phyloP scores from a whole-genome alignment of 2,113 vertebrate genomes.

The Nothobranchius furzeri region DNA sequence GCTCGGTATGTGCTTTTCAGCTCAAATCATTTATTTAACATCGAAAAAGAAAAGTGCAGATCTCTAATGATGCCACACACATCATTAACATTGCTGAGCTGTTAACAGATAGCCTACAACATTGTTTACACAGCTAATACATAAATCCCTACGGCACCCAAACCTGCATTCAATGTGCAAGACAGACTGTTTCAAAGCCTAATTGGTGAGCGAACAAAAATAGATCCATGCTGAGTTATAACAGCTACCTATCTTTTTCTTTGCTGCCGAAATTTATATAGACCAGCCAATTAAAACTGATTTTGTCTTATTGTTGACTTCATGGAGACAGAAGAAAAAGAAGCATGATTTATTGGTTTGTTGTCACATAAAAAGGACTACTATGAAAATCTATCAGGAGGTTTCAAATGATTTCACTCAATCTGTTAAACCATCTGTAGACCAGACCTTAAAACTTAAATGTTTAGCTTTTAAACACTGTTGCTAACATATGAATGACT shows the following conservation, averaged over 20 bases:
- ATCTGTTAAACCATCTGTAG: background rate
- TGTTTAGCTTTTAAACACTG: background rate
- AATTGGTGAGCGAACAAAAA: conserved; percentile 49
- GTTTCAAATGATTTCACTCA: background rate
- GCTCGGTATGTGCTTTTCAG: background rate
- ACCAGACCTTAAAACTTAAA: background rate
- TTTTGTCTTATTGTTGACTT: background rate
- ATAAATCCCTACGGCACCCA: conserved; percentile 37
- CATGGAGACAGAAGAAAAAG: background rate
- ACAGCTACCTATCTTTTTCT: conserved; percentile 18
- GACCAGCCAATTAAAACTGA: background rate
- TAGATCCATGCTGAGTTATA: conserved; percentile 25
- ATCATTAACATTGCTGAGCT: conserved; percentile 42
- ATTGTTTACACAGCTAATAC: conserved; percentile 36
- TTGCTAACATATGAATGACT: background rate
- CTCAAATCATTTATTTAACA: conserved; percentile 2
- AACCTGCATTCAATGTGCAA: conserved; percentile 37
- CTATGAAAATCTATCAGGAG: background rate
- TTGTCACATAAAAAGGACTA: background rate
- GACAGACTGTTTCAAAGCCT: conserved; percentile 26
- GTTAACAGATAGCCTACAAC: conserved; percentile 37
- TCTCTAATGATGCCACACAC: conserved; percentile 25
- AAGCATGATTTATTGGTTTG: conserved; percentile 7
- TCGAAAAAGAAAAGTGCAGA: background rate
- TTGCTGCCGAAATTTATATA: conserved; percentile 4